Evolutionary conservation across 64 coral and sea anemone genomes (phyloP).

Genomic region (Exaiptasia diaphana): DNA sequence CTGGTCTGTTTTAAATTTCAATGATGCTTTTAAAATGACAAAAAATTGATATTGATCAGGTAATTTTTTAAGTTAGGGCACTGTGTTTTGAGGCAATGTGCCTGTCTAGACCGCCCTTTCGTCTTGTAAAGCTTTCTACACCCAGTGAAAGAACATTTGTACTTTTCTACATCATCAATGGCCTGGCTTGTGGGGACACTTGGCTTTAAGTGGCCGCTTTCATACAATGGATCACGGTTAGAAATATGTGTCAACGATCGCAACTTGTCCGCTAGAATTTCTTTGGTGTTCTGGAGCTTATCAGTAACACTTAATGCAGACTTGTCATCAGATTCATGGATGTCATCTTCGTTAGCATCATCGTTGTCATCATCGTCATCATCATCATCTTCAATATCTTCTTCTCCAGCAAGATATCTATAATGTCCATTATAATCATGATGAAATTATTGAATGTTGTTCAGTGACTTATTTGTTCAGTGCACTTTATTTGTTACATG

Average conservation of each 20-base stretch:
- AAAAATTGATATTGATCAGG: too few relatives aligned
- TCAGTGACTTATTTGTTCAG: background rate
- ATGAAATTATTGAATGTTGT: background rate
- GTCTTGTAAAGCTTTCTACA: too few relatives aligned
- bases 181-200: too few relatives aligned
- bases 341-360: background rate
- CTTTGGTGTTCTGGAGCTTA: background rate
- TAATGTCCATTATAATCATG: background rate
- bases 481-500: background rate
- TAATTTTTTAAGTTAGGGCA: too few relatives aligned
- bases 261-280: background rate
- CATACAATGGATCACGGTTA: background rate
- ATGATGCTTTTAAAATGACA: too few relatives aligned
- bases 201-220: background rate
- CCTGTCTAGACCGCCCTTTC: too few relatives aligned
- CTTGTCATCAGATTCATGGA: background rate
- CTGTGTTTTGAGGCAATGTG: too few relatives aligned
- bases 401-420: slow-evolving; percentile 5
- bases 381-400: background rate
- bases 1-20: too few relatives aligned
- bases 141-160: too few relatives aligned
- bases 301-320: background rate
- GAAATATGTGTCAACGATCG: background rate
- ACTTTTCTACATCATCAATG: too few relatives aligned
- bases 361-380: background rate